Percentiles rank a stretch among this genome's conserved stretches.
Evolutionary conservation across 2,797 vertebrate species (phyloP).

Genomic region (Philypnodon macrostomus): DNA sequence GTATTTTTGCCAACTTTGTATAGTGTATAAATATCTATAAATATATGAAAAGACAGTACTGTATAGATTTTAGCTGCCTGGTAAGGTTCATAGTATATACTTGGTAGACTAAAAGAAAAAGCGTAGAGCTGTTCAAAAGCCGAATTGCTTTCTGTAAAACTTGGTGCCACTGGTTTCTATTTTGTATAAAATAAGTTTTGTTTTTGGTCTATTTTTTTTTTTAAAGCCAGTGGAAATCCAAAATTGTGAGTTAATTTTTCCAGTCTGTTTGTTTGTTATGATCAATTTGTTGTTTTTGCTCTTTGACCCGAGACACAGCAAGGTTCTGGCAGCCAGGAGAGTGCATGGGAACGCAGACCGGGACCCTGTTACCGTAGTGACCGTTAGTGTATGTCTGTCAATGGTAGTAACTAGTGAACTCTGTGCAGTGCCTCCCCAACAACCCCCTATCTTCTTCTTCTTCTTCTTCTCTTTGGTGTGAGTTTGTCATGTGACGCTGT

Average conservation of each 20-base stretch:
- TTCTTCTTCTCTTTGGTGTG: conserved; percentile 49
- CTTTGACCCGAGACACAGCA: conserved; percentile 71
- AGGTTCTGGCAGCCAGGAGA: conserved; percentile 83
- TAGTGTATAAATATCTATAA: conserved; percentile 86
- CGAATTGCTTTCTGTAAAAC: conserved; percentile 78
- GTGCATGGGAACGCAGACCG: conserved; percentile 78
- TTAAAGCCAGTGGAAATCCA: conserved; percentile 70
- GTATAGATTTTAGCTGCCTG: conserved; percentile 86
- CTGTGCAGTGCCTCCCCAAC: conserved; percentile 64
- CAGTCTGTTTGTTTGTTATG: conserved; percentile 60
- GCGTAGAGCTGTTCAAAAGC: conserved; percentile 80
- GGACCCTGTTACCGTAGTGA: conserved; percentile 65
- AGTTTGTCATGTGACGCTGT: conserved; percentile 66
- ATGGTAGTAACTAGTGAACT: conserved; percentile 70
- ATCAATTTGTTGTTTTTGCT: conserved; percentile 47
- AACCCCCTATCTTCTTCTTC: conserved; percentile 25
- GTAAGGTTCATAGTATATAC: conserved; percentile 82
- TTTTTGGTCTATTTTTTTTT: conserved; percentile 67
- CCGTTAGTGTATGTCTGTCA: conserved; percentile 63
- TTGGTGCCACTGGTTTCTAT: conserved; percentile 64
- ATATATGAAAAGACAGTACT: conserved; percentile 84
- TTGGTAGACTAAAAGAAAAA: conserved; percentile 80
- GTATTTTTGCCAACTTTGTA: conserved; percentile 87
- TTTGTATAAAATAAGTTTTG: conserved; percentile 71
- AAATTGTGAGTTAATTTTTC: conserved; percentile 69